Conservation (phyloP, 1,140 invertebrate genomes). For the Drosophila subobscura region DNA sequence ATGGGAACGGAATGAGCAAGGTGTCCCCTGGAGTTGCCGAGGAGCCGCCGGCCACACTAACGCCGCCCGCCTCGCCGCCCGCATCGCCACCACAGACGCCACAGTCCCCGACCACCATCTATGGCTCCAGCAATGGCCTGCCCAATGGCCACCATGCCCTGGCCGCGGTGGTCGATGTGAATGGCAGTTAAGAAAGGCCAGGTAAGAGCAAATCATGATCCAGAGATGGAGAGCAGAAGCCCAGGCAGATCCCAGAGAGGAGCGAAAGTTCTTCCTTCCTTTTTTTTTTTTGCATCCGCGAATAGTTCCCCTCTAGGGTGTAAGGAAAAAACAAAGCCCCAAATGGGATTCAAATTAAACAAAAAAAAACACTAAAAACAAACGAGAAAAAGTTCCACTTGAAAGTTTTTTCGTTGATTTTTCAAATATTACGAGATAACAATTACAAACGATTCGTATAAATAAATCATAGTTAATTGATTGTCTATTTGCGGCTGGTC, state of each 20-base stretch:
- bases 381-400: conserved; percentile 54
- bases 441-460: conserved; percentile 56
- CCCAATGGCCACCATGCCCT: conserved; percentile 61
- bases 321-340: too few species aligned
- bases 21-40: conserved; percentile 6
- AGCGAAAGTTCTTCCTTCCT: conserved; percentile 2
- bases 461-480: conserved; percentile 74
- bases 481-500: conserved; percentile 67
- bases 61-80: conserved; percentile 69
- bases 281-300: conserved; percentile 6
- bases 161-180: conserved; percentile 58
- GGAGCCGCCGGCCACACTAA: conserved; percentile 63
- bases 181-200: conserved; percentile 72
- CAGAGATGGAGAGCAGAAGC: too few species aligned
- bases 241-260: conserved; percentile 2
- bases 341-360: too few species aligned
- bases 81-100: conserved; percentile 59
- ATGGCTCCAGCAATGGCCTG: conserved; percentile 33
- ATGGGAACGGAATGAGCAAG: conserved; percentile 35
- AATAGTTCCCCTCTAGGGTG: too few species aligned
- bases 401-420: conserved; percentile 78
- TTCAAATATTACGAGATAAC: conserved; percentile 49
- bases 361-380: background rate
- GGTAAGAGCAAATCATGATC: conserved; percentile 5
- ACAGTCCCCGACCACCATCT: conserved; percentile 18